Evolutionary conservation across 2,888 invertebrate species (phyloP).

Genomic region (Helobdella robusta): DNA sequence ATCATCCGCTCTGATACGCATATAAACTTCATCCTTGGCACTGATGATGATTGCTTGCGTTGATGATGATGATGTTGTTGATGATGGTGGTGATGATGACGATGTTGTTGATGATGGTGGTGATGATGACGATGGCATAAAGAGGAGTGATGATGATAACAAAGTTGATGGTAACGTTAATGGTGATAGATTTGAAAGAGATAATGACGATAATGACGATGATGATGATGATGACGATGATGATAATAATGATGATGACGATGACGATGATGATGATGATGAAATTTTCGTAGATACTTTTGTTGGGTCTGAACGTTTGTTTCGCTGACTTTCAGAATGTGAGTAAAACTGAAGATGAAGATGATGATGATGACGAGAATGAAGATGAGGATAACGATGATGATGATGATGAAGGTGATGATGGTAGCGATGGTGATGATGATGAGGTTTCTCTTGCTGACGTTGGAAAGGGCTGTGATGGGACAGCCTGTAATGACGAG

Average conservation of each 20-base stretch:
- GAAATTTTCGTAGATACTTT: no score
- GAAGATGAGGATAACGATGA: conserved; percentile 11
- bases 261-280: conserved; percentile 17
- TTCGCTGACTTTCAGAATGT: not conserved
- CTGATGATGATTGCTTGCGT: not conserved
- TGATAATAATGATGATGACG: conserved; percentile 12
- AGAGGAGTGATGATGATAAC: not conserved
- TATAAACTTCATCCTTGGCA: no score
- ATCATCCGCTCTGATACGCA: no score
- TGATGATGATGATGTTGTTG: conserved; percentile 2
- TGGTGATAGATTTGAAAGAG: not conserved
- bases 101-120: not conserved
- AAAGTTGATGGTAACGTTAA: not conserved
- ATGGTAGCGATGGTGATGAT: conserved; percentile 3
- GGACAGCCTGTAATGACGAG: no score
- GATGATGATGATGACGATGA: conserved; percentile 11
- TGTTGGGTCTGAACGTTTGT: no score
- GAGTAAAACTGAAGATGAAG: not conserved
- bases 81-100: conserved; percentile 14
- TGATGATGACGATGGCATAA: not conserved
- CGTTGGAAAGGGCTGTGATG: no score
- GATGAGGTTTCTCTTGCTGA: not conserved
- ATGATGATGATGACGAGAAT: conserved; percentile 14
- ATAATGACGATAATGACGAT: conserved; percentile 1
- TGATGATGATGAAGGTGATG: conserved; percentile 1